Evolutionary conservation across 1,140 invertebrate genomes (phyloP), one percentile per base, ranked within the genome.

Genomic region (Paralvinella palmiformis): DNA sequence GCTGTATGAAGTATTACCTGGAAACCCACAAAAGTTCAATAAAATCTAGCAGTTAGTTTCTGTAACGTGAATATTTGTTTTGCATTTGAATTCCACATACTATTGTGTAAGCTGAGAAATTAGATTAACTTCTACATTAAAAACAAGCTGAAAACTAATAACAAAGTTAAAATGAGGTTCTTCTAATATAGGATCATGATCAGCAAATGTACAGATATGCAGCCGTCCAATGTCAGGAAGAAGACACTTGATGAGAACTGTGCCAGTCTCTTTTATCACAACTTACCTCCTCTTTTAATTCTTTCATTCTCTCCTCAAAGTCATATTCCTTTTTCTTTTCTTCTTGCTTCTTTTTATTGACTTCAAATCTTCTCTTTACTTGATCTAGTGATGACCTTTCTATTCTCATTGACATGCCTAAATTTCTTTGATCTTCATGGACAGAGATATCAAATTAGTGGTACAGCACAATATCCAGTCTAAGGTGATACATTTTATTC

Each of bases 361-460:
- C 71, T 73, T 92, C 89, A 84, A 98, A 96, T 71, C 95, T 82
- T 72, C 91, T 89, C 82, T 94, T 97, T 22, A 97, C 94, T 82
- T 98, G 93, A 67, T 98, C 95, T 53, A 99, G 82, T 27, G 90
- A 88, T 63, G 94, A 98, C 69, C 94, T 84, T 81, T 99, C 95
- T 59, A 99, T 90, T 81, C 93, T 91, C 96, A 99, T 99, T 13
- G 95, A 98, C 95, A 98, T 99, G 24, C 96, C 96, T 76, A 98
- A 83, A 85, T 98, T 98, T 67, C 94, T 84, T 83, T 99, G 96
- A 89, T 99, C 88, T 89, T n/a, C n/a, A n/a, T n/a, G n/a, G n/a
- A n/a, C n/a, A n/a, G n/a, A n/a, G n/a, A n/a, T n/a, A n/a, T n/a
- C n/a, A n/a, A n/a, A n/a, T n/a, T n/a, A n/a, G n/a, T n/a, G n/a